Evolutionary conservation across 2,888 invertebrate genomes (phyloP).

Genomic region (Diogma glabrata): DNA sequence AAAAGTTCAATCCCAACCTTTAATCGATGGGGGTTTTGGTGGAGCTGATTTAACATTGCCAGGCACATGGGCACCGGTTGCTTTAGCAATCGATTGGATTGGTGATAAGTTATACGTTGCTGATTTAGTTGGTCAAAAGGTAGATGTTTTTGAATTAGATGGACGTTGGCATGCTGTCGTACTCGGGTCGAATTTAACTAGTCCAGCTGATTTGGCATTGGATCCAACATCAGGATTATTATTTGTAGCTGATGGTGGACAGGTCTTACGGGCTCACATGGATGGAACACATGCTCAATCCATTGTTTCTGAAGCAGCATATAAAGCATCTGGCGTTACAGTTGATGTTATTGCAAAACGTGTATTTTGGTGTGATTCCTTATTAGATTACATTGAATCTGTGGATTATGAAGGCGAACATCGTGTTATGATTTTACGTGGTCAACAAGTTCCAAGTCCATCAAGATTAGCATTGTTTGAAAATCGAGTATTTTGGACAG

Average conservation of each 20-base stretch:
- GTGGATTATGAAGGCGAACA: constrained; percentile 85
- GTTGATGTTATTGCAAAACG: constrained; percentile 82
- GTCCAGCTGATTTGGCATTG: constrained; percentile 81
- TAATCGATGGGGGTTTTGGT: constrained; percentile 34
- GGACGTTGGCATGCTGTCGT: constrained; percentile 84
- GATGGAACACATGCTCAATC: constrained; percentile 77
- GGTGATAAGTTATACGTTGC: constrained; percentile 93
- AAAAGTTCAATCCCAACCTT: constrained; percentile 49
- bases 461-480: constrained; percentile 74
- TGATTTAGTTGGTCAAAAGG: constrained; percentile 83
- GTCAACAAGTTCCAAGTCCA: constrained; percentile 77
- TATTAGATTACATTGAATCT: constrained; percentile 90
- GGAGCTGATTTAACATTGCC: constrained; percentile 60
- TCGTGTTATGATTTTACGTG: constrained; percentile 66
- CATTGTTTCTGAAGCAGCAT: constrained; percentile 83
- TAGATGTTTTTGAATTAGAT: constrained; percentile 85
- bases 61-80: constrained; percentile 81
- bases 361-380: constrained; percentile 93
- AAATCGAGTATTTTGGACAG: constrained; percentile 82
- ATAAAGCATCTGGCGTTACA: constrained; percentile 85
- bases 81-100: constrained; percentile 93
- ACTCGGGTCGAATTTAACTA: constrained; percentile 80
- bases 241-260: constrained; percentile 78
- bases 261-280: constrained; percentile 82
- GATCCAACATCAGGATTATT: constrained; percentile 84